Evolutionary conservation across 2,113 vertebrate species (phyloP), one percentile per base, ranked within the genome.

Genomic region (Scytalopus superciliaris): DNA sequence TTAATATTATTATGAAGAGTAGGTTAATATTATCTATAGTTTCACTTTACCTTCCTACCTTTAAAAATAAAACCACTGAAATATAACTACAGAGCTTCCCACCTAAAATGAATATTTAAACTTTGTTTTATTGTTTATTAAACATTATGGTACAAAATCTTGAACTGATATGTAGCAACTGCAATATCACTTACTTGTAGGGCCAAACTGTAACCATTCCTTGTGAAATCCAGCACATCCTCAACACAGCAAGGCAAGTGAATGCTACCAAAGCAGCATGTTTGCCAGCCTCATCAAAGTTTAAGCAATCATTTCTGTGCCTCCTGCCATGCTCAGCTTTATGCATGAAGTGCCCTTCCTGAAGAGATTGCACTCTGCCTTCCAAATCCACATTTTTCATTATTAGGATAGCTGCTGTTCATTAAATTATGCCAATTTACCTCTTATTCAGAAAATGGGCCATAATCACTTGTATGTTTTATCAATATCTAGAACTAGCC

Each of bases 1-100:
- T 96, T 93, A 97, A 96, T 87, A 97, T 94, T 96, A 83, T n/a
- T 96, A 97, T 95, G 96, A 96, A 97, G 90, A 85, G 91, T 96
- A 96, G 90, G 93, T 97, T 97, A 97, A 96, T 95, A 97, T 97
- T 97, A 97, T 94, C 97, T 96, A 91, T 84, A 92, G 90, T 85
- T 97, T 97, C 90, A 95, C 90, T 97, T 97, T 75, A 91, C 28
- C 74, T 88, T 98, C 76, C 85, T 96, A 44, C 70, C 80, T 96
- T 91, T 89, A 73, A 69, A 84, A 96, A 70, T n/a, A 73, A 79
- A 91, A 94, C 30, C 31, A 70, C 14, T 33, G 70, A 87, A 70
- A 74, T 40, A 9, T 3, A 94, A 66, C 53, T 75, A 62, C 19
- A 67, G 33, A 91, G 24, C 9, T 85, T 72, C 17, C 19, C 17